Evolutionary conservation across 2,797 vertebrate species (phyloP).

Genomic region (Danio kyathit): DNA sequence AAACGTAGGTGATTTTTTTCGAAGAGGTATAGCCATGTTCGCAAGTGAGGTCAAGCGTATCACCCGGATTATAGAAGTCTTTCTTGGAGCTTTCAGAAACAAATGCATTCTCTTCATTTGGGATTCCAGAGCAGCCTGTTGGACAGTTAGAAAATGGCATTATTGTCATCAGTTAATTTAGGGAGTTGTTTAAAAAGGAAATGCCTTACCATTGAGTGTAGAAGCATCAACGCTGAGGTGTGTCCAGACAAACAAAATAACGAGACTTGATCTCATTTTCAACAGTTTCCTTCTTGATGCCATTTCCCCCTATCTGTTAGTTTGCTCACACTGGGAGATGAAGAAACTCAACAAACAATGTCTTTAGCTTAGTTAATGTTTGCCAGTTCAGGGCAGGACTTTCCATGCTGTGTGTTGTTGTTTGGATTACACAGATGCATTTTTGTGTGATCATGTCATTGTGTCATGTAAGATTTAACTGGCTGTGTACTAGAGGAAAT

Average conservation of each 20-base stretch:
- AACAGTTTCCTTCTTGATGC: background rate
- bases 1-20: conserved; percentile 59
- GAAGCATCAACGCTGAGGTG: conserved; percentile 16
- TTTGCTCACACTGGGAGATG: background rate
- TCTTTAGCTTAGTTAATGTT: conserved; percentile 36
- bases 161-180: background rate
- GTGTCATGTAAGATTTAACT: background rate
- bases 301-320: background rate
- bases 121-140: conserved; percentile 52
- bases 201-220: conserved; percentile 20
- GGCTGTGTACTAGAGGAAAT: background rate
- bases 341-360: conserved; percentile 22
- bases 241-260: conserved; percentile 33
- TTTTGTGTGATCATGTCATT: background rate
- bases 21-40: conserved; percentile 62
- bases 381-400: conserved; percentile 5
- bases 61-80: conserved; percentile 53
- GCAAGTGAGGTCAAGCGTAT: conserved; percentile 64
- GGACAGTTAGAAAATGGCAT: background rate
- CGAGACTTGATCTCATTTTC: conserved; percentile 42
- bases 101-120: conserved; percentile 56
- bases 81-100: conserved; percentile 46
- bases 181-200: background rate
- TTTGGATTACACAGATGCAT: background rate
- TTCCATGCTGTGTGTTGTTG: background rate